Conservation (phyloP, 2,888 invertebrate species). For the Gymnosoma rotundatum region DNA sequence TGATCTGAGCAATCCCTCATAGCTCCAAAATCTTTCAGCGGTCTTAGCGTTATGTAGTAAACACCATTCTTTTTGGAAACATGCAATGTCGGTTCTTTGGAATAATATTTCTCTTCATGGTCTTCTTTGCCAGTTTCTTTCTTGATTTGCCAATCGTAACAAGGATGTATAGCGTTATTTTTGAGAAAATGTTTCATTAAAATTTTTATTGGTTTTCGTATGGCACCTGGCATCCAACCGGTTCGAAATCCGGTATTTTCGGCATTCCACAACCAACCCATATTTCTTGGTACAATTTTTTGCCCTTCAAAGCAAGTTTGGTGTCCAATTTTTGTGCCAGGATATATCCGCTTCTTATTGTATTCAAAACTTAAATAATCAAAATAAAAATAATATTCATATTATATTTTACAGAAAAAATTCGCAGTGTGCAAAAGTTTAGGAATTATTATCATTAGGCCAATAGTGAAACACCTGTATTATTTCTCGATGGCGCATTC, state of each 20-base stretch:
- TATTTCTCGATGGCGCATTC: too few relatives aligned
- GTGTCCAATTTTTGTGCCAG: slow-evolving; percentile 84
- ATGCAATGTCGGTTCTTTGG: slow-evolving; percentile 85
- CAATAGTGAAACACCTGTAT: too few relatives aligned
- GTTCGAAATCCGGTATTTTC: slow-evolving; percentile 73
- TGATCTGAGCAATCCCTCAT: slow-evolving; percentile 86
- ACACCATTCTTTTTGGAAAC: slow-evolving; percentile 86
- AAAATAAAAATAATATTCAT: not conserved
- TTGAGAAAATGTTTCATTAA: slow-evolving; percentile 79
- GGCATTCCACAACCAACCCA: slow-evolving; percentile 88
- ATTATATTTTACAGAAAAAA: too few relatives aligned
- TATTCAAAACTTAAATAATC: slow-evolving; percentile 70
- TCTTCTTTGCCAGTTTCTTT: slow-evolving; percentile 75
- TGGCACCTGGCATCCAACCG: slow-evolving; percentile 81
- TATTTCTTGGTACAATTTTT: slow-evolving; percentile 84
- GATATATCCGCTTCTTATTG: slow-evolving; percentile 65
- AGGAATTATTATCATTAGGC: too few relatives aligned
- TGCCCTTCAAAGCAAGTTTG: slow-evolving; percentile 84
- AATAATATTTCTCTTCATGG: slow-evolving; percentile 71
- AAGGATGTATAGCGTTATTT: slow-evolving; percentile 73
- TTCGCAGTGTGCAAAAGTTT: too few relatives aligned
- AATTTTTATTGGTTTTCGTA: slow-evolving; percentile 78
- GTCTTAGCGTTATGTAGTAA: slow-evolving; percentile 86
- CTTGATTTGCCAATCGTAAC: slow-evolving; percentile 75
- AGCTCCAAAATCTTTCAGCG: slow-evolving; percentile 85